Evolutionary conservation across 2,888 invertebrate genomes (phyloP), one percentile per base, ranked within the genome.

Genomic region (Oxytorus armatus): DNA sequence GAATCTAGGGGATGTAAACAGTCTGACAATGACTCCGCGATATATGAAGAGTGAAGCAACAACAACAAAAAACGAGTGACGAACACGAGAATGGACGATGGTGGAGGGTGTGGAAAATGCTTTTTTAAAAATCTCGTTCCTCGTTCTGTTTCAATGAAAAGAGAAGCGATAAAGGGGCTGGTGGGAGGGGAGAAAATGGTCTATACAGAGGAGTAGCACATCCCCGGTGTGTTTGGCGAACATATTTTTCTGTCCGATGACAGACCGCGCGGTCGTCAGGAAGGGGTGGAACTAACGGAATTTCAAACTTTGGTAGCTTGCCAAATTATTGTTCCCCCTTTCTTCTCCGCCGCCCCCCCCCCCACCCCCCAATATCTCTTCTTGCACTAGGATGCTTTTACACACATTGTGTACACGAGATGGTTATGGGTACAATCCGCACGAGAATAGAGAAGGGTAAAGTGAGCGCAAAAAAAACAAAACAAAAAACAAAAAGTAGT

Each of bases 291-390:
- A n/a, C 83, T 86, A 87, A 89, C 85, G 85, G 85, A 88, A 89
- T 89, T 81, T 81, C 82, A 82, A 85, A 88, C 80, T 89, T 88
- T 89, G 89, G 88, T 85, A 85, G 81, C 25, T 72, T 72, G 87
- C 88, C 89, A 89, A 89, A 88, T 88, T 89, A 89, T 88, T 85
- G 85, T 83, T 63, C 51, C 8, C 63, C 55, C 63, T 29, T 18
- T 11, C 18, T 33, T 8, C 73, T 33, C 21, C 25, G 29, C 57
- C 53, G 25, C 47, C 36, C 1, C 10, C 42, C 63, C 21, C 44
- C 21, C 55, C 21, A 8, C 53, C 55, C 14, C 21, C n/a, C 66
- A 8, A 3, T 21, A 33, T 51, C 33, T 51, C 53, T 39, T 66
- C 14, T 53, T 53, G 36, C 55, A 63, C 59, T 16, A 21, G 63